Percentiles rank a stretch among this genome's conserved stretches.
Conservation (phyloP, 2,888 invertebrate genomes). For the Pseudococcus jackbeardsleyi region DNA sequence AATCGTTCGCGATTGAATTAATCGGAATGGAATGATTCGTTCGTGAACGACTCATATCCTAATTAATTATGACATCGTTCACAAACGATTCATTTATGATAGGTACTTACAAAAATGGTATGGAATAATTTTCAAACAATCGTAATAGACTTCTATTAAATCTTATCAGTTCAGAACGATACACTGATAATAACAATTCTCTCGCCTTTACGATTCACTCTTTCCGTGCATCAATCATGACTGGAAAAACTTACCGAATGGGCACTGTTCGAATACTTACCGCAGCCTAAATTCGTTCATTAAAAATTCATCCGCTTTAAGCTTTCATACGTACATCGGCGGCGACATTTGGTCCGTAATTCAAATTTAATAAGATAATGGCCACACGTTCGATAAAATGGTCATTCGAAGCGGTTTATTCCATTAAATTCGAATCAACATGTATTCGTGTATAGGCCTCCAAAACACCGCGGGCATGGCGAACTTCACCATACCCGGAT, state of each 20-base stretch:
- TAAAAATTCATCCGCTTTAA: background rate
- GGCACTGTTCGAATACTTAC: background rate
- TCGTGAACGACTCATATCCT: too few species aligned
- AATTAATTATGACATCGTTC: too few species aligned
- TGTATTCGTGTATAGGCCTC: background rate
- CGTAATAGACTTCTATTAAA: too few species aligned
- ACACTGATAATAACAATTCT: background rate
- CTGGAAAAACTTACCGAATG: background rate
- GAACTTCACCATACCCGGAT: background rate
- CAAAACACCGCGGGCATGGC: background rate
- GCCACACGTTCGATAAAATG: slow-evolving; percentile 9
- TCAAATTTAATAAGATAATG: slow-evolving; percentile 20
- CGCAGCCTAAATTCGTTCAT: background rate
- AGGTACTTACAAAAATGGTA: too few species aligned
- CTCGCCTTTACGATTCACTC: background rate
- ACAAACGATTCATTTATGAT: too few species aligned
- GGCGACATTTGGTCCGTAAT: slow-evolving; percentile 26
- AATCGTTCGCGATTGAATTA: too few species aligned
- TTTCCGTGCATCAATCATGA: background rate
- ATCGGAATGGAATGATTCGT: too few species aligned
- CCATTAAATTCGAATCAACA: slow-evolving; percentile 25
- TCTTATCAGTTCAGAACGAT: too few species aligned
- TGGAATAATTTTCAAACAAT: too few species aligned
- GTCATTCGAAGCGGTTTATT: background rate
- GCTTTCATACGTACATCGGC: background rate